A percentile compares a stretch with the other conserved stretches of the same genome.
These are phyloP conservation scores for Lasioglossum villosulum DNA, from an alignment of 2,888 invertebrate species.

Conservation along the genomic window DNA sequence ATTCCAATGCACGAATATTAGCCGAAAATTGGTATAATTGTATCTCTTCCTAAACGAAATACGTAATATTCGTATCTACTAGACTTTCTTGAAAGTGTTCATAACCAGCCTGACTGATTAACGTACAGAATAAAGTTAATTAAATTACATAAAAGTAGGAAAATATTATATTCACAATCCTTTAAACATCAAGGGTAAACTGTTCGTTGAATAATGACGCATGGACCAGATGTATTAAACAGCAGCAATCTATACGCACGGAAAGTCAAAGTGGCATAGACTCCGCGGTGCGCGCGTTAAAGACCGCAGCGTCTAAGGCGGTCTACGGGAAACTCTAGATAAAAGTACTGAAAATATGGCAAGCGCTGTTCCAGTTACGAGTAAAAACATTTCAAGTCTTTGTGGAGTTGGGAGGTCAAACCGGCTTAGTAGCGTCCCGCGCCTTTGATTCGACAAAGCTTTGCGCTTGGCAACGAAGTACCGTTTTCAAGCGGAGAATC, in stretches of 20 bases:
- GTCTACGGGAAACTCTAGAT: background rate
- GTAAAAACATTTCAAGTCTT: conserved; percentile 1
- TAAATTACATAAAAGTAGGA: too few relatives aligned
- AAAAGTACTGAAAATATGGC: background rate
- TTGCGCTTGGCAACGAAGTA: conserved; percentile 12
- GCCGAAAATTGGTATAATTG: background rate
- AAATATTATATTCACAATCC: background rate
- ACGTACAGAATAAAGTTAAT: background rate
- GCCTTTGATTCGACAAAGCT: conserved; percentile 24
- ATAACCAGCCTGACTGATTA: background rate
- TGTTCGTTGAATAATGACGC: background rate
- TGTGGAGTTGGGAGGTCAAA: background rate
- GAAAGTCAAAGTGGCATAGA: background rate
- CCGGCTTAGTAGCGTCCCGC: background rate
- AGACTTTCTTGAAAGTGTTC: background rate
- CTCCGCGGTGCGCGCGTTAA: background rate
- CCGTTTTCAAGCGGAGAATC: conserved; percentile 15
- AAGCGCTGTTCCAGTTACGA: background rate
- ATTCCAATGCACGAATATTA: background rate
- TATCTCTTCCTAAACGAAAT: background rate
- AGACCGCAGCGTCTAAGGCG: background rate
- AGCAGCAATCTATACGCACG: background rate
- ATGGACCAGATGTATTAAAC: background rate
- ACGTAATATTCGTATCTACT: background rate
- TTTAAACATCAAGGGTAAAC: background rate